Conservation (phyloP, 2,113 vertebrate genomes). For the Osmerus mordax region DNA sequence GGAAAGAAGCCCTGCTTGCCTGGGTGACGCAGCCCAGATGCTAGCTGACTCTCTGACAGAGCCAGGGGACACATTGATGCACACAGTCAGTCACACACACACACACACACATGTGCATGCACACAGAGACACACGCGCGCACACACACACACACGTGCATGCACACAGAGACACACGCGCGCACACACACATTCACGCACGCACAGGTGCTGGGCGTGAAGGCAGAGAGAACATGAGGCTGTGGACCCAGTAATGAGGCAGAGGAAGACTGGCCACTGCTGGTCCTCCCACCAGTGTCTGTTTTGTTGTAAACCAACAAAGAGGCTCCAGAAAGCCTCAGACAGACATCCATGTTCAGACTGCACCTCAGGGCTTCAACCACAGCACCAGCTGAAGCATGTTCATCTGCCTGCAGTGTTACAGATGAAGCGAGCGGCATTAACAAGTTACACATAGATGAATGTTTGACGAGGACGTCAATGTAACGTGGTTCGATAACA, state of each 20-base stretch:
- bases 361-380: too few relatives aligned
- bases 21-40: conserved; percentile 54
- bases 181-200: not conserved
- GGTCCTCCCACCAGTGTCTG: conserved; percentile 54
- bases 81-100: not conserved
- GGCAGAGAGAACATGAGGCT: conserved; percentile 24
- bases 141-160: conserved; percentile 2
- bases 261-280: conserved; percentile 41
- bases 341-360: too few relatives aligned
- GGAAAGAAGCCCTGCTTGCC: not conserved
- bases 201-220: not conserved
- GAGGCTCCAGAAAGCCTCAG: not conserved
- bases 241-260: conserved; percentile 56
- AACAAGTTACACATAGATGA: too few relatives aligned
- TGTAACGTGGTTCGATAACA: too few relatives aligned
- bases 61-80: not conserved
- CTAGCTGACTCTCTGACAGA: conserved; percentile 12
- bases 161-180: not conserved
- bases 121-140: too few relatives aligned
- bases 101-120: conserved; percentile 2
- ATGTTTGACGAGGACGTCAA: too few relatives aligned
- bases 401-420: too few relatives aligned
- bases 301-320: not conserved
- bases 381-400: too few relatives aligned
- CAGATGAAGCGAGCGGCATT: too few relatives aligned